phyloP scores from a whole-genome alignment of 2,888 invertebrate genomes.

The Himalopsyche tibetana region DNA sequence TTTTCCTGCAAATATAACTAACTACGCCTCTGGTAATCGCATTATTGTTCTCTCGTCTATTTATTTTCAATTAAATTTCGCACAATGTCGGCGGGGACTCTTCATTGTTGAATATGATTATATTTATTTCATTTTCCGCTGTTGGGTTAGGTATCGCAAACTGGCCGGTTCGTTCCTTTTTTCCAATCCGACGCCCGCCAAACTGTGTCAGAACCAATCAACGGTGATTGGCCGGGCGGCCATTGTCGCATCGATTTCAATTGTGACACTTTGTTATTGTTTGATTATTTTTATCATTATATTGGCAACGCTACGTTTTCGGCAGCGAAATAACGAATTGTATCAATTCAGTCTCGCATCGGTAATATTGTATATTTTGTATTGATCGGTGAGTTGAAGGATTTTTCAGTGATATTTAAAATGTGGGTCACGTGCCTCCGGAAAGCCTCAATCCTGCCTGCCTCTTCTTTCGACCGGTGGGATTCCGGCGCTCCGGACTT shows the following conservation, averaged over 20 bases:
- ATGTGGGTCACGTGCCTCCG: too few species aligned
- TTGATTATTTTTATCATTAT: neutral
- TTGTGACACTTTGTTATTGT: conserved; percentile 29
- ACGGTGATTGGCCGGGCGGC: neutral
- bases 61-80: conserved; percentile 51
- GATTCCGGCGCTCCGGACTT: too few species aligned
- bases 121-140: neutral
- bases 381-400: neutral
- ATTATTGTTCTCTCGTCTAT: neutral
- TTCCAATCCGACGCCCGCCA: neutral
- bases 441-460: too few species aligned
- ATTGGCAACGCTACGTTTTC: too few species aligned
- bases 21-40: too few species aligned
- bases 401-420: neutral
- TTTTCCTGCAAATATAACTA: too few species aligned
- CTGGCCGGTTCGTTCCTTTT: neutral
- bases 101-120: neutral
- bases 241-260: neutral
- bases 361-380: neutral
- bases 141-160: neutral
- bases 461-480: too few species aligned
- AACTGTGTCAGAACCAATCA: neutral
- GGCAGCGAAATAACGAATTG: neutral
- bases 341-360: neutral
- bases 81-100: conserved; percentile 45